Evolutionary conservation across 2,797 vertebrate genomes (phyloP), one percentile per base, ranked within the genome.

Genomic region (Acrossocheilus wenchowensis): DNA sequence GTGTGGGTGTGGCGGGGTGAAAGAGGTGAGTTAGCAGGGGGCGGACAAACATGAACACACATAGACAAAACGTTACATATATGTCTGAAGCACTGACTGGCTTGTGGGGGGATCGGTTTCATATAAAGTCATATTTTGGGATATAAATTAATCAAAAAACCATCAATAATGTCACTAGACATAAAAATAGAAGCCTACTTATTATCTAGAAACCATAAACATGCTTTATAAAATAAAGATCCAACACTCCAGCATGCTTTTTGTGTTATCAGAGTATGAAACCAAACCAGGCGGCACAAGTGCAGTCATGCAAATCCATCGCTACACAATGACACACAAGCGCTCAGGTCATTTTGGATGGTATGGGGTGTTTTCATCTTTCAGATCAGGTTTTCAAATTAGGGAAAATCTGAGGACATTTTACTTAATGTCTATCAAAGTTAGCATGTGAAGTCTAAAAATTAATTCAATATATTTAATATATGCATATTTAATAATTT

Each of bases 21-120:
- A 91, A 95, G 92, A 94, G 90, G 93, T 92, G 93, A 88, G 91
- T 95, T 94, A 96, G 93, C 93, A 80, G 91, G 92, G 89, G 90
- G 92, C 82, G 52, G 89, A 73, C 90, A 90, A 89, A 92, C 83
- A 89, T 84, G 91, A 60, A 91, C 82, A 92, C 54, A 84, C 30
- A 92, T 30, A 30, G 74, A 91, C 88, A 89, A 80, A 83, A 89
- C 30, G 74, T 89, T 84, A 92, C 74, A 89, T 34, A 68, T 11
- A 78, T 21, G 12, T 68, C 41, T 68, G 3, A 73, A 41, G 91
- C 89, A 90, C 84, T 57, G 62, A 91, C 89, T 90, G 83, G 87
- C 43, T 72, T 39, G 54, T 81, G 57, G 0, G 30, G 52, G 39
- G 8, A 23, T 69, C 14, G 34, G 34, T 68, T 78, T 78, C 50